phyloP scores from a whole-genome alignment of 2,113 vertebrate species.

The Numenius arquata region DNA sequence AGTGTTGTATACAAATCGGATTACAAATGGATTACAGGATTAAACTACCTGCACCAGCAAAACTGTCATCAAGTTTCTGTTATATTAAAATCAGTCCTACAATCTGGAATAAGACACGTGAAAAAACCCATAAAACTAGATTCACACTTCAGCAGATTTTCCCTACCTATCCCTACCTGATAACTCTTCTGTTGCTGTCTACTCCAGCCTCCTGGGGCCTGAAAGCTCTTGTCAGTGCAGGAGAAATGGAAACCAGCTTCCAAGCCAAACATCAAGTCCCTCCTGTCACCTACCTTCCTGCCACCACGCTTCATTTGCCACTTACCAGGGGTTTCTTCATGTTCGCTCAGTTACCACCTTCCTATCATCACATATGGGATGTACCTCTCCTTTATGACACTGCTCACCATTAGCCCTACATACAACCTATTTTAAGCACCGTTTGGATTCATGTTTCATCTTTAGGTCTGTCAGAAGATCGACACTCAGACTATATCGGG shows the following conservation, averaged over 20 bases:
- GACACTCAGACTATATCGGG: background rate
- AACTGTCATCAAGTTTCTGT: background rate
- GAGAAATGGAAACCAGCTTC: background rate
- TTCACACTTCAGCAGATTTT: background rate
- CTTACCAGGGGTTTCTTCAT: background rate
- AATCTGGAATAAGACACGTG: background rate
- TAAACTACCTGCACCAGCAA: background rate
- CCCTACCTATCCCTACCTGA: background rate
- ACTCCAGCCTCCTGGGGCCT: background rate
- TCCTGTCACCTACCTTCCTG: background rate
- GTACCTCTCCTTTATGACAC: background rate
- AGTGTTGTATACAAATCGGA: background rate
- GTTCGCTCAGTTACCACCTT: background rate
- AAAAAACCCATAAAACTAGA: background rate
- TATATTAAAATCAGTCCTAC: background rate
- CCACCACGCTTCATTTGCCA: background rate
- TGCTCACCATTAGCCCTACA: background rate
- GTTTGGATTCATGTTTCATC: background rate
- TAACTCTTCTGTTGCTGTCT: background rate
- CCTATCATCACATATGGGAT: background rate
- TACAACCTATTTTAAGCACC: background rate
- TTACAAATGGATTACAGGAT: background rate
- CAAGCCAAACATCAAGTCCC: background rate
- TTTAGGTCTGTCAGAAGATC: background rate
- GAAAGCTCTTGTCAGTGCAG: background rate